phyloP scores from a whole-genome alignment of 1,140 invertebrate genomes.

The Nylanderia fulva region DNA sequence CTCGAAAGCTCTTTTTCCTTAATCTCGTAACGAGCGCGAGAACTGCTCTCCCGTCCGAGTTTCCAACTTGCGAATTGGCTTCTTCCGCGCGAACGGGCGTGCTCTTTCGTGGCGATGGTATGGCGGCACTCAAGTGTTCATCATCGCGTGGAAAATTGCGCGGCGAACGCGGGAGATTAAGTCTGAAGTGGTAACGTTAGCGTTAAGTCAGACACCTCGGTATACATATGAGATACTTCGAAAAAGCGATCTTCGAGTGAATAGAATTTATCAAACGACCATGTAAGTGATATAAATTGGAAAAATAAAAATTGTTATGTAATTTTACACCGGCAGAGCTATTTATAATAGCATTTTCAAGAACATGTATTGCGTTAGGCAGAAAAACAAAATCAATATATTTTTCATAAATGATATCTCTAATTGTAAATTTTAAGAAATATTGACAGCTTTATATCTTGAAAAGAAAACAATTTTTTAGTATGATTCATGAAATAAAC shows the following conservation, averaged over 20 bases:
- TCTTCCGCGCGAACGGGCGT: slow-evolving; percentile 63
- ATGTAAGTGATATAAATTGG: neutral
- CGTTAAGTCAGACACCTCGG: slow-evolving; percentile 8
- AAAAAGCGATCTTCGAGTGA: neutral
- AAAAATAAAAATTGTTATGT: neutral
- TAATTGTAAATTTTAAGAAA: neutral
- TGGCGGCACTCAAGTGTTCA: slow-evolving; percentile 44
- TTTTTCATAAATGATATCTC: neutral
- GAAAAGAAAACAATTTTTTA: neutral
- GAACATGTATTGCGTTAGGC: neutral
- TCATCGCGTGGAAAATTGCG: slow-evolving; percentile 26
- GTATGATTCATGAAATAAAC: neutral
- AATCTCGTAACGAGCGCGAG: slow-evolving; percentile 67
- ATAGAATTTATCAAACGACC: neutral
- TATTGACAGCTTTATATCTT: neutral
- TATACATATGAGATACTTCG: neutral
- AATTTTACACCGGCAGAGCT: neutral
- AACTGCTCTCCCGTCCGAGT: slow-evolving; percentile 65
- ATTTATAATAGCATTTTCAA: neutral
- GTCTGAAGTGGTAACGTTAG: slow-evolving; percentile 31
- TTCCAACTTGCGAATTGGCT: slow-evolving; percentile 72
- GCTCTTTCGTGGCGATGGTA: slow-evolving; percentile 40
- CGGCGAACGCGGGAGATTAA: slow-evolving; percentile 33
- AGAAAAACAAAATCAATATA: neutral
- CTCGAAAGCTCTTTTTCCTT: slow-evolving; percentile 73